Conservation (phyloP, 2,888 invertebrate genomes). For the Xanthorhoe designata region DNA sequence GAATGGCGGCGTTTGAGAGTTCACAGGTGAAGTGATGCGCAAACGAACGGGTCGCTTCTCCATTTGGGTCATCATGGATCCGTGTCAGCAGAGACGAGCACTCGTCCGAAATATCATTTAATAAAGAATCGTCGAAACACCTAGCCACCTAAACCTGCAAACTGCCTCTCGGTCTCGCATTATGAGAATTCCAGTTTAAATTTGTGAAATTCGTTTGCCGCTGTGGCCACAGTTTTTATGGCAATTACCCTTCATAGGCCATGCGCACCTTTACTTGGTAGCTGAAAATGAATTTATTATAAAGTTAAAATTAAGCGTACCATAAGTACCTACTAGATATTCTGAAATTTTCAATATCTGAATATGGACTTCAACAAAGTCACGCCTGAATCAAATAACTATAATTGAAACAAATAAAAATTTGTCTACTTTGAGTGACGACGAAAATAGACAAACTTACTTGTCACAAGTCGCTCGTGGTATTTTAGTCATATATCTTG, state of each 20-base stretch:
- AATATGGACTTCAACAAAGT: too few species aligned
- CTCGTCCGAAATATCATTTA: conserved; percentile 53
- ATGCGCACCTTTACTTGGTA: conserved; percentile 21
- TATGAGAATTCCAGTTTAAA: conserved; percentile 29
- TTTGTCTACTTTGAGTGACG: neutral
- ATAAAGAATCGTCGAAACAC: conserved; percentile 34
- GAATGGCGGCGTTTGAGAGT: conserved; percentile 51
- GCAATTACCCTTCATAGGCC: conserved; percentile 31
- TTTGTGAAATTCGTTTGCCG: conserved; percentile 26
- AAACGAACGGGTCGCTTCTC: conserved; percentile 63
- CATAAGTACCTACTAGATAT: too few species aligned
- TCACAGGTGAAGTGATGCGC: conserved; percentile 60
- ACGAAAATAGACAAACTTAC: neutral
- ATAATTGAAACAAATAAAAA: neutral
- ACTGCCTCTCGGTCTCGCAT: conserved; percentile 28
- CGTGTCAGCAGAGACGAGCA: conserved; percentile 62
- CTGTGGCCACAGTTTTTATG: conserved; percentile 26
- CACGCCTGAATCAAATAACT: too few species aligned
- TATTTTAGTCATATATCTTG: conserved; percentile 1
- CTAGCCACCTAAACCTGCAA: conserved; percentile 30
- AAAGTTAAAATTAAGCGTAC: neutral
- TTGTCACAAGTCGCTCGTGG: neutral
- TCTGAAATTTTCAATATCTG: too few species aligned
- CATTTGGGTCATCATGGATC: conserved; percentile 69
- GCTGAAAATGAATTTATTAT: conserved; percentile 18